Evolutionary conservation across 2,888 invertebrate genomes (phyloP).

Genomic region (Kryphioiulus occultus): DNA sequence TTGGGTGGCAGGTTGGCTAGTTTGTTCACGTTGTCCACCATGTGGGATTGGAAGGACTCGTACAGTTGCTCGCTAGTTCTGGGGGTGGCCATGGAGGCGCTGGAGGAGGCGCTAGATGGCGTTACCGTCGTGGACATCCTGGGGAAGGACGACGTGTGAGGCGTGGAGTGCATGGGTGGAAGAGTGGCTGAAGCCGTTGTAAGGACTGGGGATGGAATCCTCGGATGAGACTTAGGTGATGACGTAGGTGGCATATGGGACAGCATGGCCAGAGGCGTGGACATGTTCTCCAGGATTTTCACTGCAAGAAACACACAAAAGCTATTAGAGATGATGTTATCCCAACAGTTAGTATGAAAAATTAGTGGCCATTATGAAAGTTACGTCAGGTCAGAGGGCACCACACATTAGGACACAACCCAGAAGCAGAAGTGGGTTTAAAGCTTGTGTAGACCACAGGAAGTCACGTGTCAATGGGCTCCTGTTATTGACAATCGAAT

Average conservation of each 20-base stretch:
- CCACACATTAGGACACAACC: too few relatives aligned
- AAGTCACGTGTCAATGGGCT: too few relatives aligned
- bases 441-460: too few relatives aligned
- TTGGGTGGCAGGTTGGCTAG: conserved; percentile 55
- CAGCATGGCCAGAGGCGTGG: conserved; percentile 45
- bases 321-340: background rate
- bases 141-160: background rate
- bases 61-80: conserved; percentile 53
- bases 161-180: conserved; percentile 17
- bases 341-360: too few relatives aligned
- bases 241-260: conserved; percentile 35
- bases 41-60: conserved; percentile 55
- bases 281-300: conserved; percentile 49
- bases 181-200: background rate
- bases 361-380: too few relatives aligned
- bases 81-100: conserved; percentile 29
- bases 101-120: conserved; percentile 42
- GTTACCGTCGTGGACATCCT: conserved; percentile 2
- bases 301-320: conserved; percentile 33
- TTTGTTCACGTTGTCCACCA: conserved; percentile 56
- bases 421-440: too few relatives aligned
- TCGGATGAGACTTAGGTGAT: conserved; percentile 33
- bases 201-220: background rate
- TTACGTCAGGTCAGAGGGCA: too few relatives aligned
- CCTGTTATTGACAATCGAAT: too few relatives aligned